Base-by-base conservation (phyloP, 1,140 invertebrate genomes). In the Drosophila repleta region DNA sequence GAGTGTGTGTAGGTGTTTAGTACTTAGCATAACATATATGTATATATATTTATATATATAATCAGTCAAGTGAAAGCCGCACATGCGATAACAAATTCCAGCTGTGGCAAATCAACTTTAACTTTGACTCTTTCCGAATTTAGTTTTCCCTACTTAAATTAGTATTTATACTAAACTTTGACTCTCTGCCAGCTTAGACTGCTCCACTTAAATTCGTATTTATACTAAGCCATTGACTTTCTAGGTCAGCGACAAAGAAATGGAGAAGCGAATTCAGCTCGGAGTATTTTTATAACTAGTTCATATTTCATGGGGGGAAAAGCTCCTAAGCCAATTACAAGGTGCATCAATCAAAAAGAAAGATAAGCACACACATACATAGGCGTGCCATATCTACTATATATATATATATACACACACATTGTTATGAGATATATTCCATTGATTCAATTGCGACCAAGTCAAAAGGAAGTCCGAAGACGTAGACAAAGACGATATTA, bases 271-370 rank as follows among this genome's bases (percentile, higher is more conserved):
- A 32, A 35, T 11, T 21, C 32, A 17, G 35, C 26, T 66, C 43
- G 61, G n/a, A n/a, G 46, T 66, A 60, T 13, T 11, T 61, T 49
- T 60, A 24, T 37, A 67, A 41, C 64, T 35, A 37, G 48, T 65
- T 43, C 57, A 53, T 75, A 65, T 62, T 53, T 72, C 61, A 49
- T 71, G 65, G 26, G 65, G 26, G 55, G 6, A 39, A 79, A 64
- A 82, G 78, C 78, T 61, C 61, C 78, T 87, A 87, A 87, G 81
- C 81, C 81, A 85, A 85, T 87, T 85, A 78, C 64, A 82, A 29
- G 60, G 41, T 48, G 75, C 78, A 87, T 87, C 74, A 71, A 81
- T 85, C 82, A 87, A 78, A 57, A 48, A 51, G 51, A 49, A 69
- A 62, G 39, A 51, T 67, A 65, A 29, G 41, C 45, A 21, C 20